Evolutionary conservation across 2,797 vertebrate species (phyloP).

Genomic region (Chelon auratus): DNA sequence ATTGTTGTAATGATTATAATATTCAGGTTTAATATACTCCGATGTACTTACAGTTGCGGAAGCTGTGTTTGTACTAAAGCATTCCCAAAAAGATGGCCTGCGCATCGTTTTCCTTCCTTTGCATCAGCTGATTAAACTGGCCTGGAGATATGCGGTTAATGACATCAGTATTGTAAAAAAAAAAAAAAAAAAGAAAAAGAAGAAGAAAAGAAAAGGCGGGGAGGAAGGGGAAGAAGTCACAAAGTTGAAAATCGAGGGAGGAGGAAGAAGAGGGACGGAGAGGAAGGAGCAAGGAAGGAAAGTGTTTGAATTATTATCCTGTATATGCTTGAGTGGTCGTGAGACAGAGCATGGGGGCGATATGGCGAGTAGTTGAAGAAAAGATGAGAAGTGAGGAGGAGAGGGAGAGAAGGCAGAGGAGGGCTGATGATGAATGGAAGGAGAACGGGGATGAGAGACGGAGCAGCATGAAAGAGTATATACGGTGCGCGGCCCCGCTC

Average conservation of each 20-base stretch:
- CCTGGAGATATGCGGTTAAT: conserved; percentile 65
- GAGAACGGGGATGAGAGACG: conserved; percentile 75
- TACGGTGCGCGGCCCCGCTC: conserved; percentile 70
- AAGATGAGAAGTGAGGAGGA: conserved; percentile 71
- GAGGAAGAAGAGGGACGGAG: conserved; percentile 30
- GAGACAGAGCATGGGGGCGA: conserved; percentile 58
- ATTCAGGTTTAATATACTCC: neutral
- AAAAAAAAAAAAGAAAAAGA: neutral
- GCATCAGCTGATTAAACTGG: conserved; percentile 14
- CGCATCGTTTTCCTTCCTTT: neutral
- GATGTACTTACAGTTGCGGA: neutral
- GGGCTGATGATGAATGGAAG: conserved; percentile 83
- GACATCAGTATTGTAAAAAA: conserved; percentile 65
- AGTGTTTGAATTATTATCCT: conserved; percentile 77
- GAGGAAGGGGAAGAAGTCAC: conserved; percentile 9
- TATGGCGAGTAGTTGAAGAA: conserved; percentile 62
- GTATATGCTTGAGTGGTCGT: conserved; percentile 70
- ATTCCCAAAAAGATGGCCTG: neutral
- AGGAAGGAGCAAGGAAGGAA: conserved; percentile 64
- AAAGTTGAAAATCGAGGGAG: conserved; percentile 13
- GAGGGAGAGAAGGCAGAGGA: conserved; percentile 63
- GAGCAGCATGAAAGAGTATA: conserved; percentile 75
- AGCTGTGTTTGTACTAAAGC: neutral
- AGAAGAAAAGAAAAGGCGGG: conserved; percentile 12
- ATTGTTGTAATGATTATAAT: neutral